Evolutionary conservation across 2,113 vertebrate species (phyloP), one percentile per base, ranked within the genome.

Genomic region (Tautogolabrus adspersus): DNA sequence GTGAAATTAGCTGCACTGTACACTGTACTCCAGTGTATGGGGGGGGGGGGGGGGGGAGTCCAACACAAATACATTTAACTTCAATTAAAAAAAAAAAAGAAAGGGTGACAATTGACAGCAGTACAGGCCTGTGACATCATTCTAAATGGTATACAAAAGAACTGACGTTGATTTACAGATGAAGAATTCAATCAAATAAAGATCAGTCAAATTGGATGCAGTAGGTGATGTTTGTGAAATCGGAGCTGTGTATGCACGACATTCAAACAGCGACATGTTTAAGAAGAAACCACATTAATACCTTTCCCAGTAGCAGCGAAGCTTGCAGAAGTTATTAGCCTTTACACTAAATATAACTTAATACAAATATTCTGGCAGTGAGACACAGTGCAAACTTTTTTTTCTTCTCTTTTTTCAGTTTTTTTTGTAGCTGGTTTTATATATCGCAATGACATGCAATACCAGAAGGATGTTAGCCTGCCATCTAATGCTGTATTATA

Each of bases 341-440:
- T 88, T 84, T 81, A 92, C 87, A 83, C 82, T 77, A 88, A 75
- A 83, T 71, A 81, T 83, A 86, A 87, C 52, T 89, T 68, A 67
- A 78, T 88, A 92, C 86, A 85, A 89, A 89, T 87, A 87, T 79
- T 85, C 85, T 89, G 93, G 92, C 93, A 94, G 91, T 91, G 90
- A 84, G 84, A 93, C 86, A 91, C 81, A 86, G 84, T 86, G 85
- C 82, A 13, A 52, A 59, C 70, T 81, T 83, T 86, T 91, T 81
- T 76, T 65, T 74, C 51, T 81, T 76, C 63, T 74, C 51, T 87
- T 65, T 66, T 51, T 65, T 69, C 47, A n/a, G n/a, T 76, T 63
- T 62, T 75, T 83, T 77, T 76, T 83, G 76, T 75, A 89, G 91
- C 87, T 92, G 88, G 89, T 94, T 90, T 26, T 88, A 89, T 72